A percentile compares a stretch with the other conserved stretches of the same genome.
phyloP scores from a whole-genome alignment of 2,797 vertebrate genomes.

The Sebastes hubbsi region DNA sequence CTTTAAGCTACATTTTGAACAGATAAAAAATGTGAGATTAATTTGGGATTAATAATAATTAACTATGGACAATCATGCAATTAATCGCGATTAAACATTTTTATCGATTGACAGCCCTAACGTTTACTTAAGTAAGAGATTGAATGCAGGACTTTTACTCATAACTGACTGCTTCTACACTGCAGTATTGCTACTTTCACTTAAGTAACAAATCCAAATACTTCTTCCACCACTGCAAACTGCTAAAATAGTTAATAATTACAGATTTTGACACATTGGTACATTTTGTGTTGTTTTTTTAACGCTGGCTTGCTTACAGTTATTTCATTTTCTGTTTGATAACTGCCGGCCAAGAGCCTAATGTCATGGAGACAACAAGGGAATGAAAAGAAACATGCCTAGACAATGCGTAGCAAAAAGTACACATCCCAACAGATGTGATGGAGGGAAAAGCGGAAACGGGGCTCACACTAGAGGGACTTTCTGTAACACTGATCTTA shows the following conservation, averaged over 20 bases:
- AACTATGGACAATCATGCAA: too few relatives aligned
- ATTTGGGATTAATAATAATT: too few relatives aligned
- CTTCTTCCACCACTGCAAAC: background rate
- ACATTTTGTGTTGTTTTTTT: slow-evolving; percentile 51
- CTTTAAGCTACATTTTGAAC: too few relatives aligned
- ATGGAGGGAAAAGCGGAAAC: slow-evolving; percentile 67
- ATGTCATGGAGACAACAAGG: slow-evolving; percentile 66
- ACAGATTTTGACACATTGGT: background rate
- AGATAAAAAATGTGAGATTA: too few relatives aligned
- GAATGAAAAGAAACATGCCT: slow-evolving; percentile 78
- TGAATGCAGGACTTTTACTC: too few relatives aligned
- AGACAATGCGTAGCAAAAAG: slow-evolving; percentile 70
- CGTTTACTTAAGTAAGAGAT: too few relatives aligned
- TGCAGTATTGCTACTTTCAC: too few relatives aligned
- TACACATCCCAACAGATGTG: slow-evolving; percentile 75
- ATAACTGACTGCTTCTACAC: too few relatives aligned
- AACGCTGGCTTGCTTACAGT: slow-evolving; percentile 41
- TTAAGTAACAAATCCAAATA: too few relatives aligned
- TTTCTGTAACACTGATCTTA: slow-evolving; percentile 71
- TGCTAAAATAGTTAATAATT: background rate
- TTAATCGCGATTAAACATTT: too few relatives aligned
- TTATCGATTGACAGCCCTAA: too few relatives aligned
- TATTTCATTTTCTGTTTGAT: slow-evolving; percentile 58
- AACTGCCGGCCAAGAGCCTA: slow-evolving; percentile 48
- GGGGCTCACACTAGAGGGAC: slow-evolving; percentile 57